Base-by-base conservation (phyloP, 2,888 invertebrate genomes). In the Phalera bucephala region DNA sequence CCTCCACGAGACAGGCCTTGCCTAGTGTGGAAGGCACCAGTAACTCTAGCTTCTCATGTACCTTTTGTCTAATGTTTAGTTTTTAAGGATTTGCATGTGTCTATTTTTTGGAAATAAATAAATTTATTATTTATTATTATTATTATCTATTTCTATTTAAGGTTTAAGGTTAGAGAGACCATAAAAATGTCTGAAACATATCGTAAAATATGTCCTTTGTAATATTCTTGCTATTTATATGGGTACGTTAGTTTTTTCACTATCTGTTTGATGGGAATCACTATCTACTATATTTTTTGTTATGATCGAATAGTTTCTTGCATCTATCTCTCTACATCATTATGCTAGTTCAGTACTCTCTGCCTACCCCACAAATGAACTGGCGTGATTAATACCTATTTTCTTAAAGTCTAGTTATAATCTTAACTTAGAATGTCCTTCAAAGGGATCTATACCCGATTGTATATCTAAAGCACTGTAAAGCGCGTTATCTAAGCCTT, bases 181-280 rank as follows among this genome's bases (percentile, higher is more conserved):
- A 42, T 52, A 50, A 47, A 49, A 50, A 40, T 40, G 59, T 47
- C 50, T 50, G 33, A 33, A 44, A 48, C 26, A 11, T 40, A 28
- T 28, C 33, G 46, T 46, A 36, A 52, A 55, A 33, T 41, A 31
- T 39, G 38, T 39, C 40, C 38, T 43, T 35, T 23, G n/a, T 35
- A 36, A 44, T 27, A 39, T 45, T 33, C 31, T 47, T 33, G 45
- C 36, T 34, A 30, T 33, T 6, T 12, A 12, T n/a, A 1, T 25
- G 7, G 1, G 7, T 11, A 26, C 5, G 11, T n/a, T n/a, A n/a
- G 12, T 4, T 1, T 8, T 8, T 26, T 13, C 11, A 13, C 5
- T 26, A 26, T 11, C 26, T 12, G n/a, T 26, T 26, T 2, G 26
- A 26, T 12, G 1, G 26, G 13, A 12, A 26, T 26, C 26, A 7